These are phyloP conservation scores for Acanthopagrus latus DNA, from an alignment of 2,797 vertebrate genomes.

Conservation along the genomic window DNA sequence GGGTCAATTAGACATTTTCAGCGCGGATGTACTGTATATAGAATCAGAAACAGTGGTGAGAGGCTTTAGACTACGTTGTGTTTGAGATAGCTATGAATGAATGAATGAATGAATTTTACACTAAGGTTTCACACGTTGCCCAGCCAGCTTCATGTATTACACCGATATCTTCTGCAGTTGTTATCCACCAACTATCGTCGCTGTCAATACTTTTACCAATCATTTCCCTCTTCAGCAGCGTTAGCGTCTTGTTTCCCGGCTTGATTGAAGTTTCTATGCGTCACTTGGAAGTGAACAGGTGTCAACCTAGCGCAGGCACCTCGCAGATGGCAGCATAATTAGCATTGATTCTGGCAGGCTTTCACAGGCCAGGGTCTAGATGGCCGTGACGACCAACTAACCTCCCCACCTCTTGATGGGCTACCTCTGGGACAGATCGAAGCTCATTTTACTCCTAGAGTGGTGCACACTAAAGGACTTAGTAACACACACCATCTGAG, in stretches of 20 bases:
- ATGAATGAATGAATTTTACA: not conserved
- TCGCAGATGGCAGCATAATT: constrained; percentile 88
- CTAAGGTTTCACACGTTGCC: not conserved
- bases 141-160: constrained; percentile 22
- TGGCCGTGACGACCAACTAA: constrained; percentile 87
- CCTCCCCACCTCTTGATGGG: constrained; percentile 87
- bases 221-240: constrained; percentile 65
- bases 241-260: constrained; percentile 72
- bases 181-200: constrained; percentile 54
- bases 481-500: constrained; percentile 67
- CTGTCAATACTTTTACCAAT: constrained; percentile 69
- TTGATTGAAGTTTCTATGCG: constrained; percentile 80
- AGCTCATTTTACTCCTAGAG: constrained; percentile 83
- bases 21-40: constrained; percentile 21
- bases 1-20: constrained; percentile 70
- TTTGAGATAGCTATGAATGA: constrained; percentile 13
- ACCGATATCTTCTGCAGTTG: constrained; percentile 18
- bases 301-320: constrained; percentile 81
- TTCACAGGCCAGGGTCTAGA: constrained; percentile 84
- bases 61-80: not conserved
- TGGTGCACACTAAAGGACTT: constrained; percentile 69
- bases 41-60: constrained; percentile 16
- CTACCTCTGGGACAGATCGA: constrained; percentile 85
- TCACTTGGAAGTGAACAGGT: constrained; percentile 85
- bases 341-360: constrained; percentile 87